These are phyloP conservation scores for Pristionchus entomophagus DNA, from an alignment of 2,888 invertebrate species.

Conservation along the genomic window DNA sequence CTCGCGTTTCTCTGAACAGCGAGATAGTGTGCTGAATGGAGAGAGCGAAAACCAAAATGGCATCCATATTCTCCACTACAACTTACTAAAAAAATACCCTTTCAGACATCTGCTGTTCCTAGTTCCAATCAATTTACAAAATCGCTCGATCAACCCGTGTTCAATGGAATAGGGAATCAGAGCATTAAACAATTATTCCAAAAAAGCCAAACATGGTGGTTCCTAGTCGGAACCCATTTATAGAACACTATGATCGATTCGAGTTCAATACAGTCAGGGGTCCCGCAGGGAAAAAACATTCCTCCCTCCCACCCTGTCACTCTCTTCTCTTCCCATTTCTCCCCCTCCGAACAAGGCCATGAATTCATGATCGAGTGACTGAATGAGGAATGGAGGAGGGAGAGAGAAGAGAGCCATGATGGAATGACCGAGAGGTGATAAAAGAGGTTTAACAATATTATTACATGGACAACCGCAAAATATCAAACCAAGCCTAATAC, in stretches of 20 bases:
- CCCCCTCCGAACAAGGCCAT: constrained; percentile 19
- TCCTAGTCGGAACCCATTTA: not conserved
- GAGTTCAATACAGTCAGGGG: not conserved
- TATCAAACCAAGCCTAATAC: not conserved
- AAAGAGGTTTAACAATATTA: not conserved
- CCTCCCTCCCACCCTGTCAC: not conserved
- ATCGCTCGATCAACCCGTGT: too few species aligned
- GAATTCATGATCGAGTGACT: constrained; percentile 14
- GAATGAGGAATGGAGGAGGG: not conserved
- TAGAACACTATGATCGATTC: not conserved
- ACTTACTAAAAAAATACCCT: too few species aligned
- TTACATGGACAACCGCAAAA: not conserved
- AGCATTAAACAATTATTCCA: too few species aligned
- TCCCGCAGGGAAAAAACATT: not conserved
- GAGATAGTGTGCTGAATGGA: too few species aligned
- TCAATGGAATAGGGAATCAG: too few species aligned
- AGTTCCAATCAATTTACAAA: too few species aligned
- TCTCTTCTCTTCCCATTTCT: not conserved
- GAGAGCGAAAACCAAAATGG: too few species aligned
- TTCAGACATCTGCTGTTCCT: too few species aligned
- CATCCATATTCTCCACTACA: too few species aligned
- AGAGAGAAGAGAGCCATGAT: not conserved
- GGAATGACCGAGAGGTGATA: not conserved
- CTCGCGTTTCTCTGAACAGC: too few species aligned
- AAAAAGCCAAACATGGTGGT: too few species aligned